Percentiles rank a stretch among this genome's conserved stretches.
Evolutionary conservation across 2,888 invertebrate genomes (phyloP).

Genomic region (Phlogophora meticulosa): DNA sequence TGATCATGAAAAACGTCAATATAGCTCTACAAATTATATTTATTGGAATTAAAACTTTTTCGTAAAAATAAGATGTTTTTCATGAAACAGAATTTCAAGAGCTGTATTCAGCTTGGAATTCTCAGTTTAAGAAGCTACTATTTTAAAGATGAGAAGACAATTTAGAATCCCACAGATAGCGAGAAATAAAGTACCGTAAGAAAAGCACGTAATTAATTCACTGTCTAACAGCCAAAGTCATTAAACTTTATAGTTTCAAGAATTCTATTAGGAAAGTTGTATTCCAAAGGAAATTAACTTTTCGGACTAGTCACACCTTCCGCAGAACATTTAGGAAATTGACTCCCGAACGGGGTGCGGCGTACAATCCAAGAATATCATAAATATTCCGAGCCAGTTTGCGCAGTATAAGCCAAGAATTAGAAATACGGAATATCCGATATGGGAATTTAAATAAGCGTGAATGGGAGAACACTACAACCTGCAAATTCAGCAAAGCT

Average conservation of each 20-base stretch:
- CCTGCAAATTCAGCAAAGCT: not conserved
- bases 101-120: too few relatives aligned
- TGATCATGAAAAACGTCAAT: too few relatives aligned
- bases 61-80: too few relatives aligned
- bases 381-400: slow-evolving; percentile 14
- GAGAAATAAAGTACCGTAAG: not conserved
- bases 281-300: slow-evolving; percentile 50
- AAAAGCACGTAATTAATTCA: slow-evolving; percentile 28
- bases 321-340: slow-evolving; percentile 46
- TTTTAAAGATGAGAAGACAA: too few relatives aligned
- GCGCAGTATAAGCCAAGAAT: not conserved
- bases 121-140: too few relatives aligned
- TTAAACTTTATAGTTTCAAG: slow-evolving; percentile 34
- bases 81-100: too few relatives aligned
- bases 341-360: slow-evolving; percentile 10
- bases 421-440: slow-evolving; percentile 7
- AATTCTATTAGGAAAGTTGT: slow-evolving; percentile 45
- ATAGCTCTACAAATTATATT: too few relatives aligned
- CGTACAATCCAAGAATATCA: slow-evolving; percentile 20
- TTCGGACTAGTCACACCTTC: slow-evolving; percentile 33
- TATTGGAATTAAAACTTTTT: too few relatives aligned
- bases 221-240: slow-evolving; percentile 13
- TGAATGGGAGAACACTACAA: not conserved
- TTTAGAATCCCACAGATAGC: not conserved
- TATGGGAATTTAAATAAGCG: slow-evolving; percentile 15